Percentiles rank a stretch among this genome's conserved stretches.
These are phyloP conservation scores for Muntiacus reevesi DNA, from an alignment of 2,113 vertebrate genomes.

Conservation along the genomic window DNA sequence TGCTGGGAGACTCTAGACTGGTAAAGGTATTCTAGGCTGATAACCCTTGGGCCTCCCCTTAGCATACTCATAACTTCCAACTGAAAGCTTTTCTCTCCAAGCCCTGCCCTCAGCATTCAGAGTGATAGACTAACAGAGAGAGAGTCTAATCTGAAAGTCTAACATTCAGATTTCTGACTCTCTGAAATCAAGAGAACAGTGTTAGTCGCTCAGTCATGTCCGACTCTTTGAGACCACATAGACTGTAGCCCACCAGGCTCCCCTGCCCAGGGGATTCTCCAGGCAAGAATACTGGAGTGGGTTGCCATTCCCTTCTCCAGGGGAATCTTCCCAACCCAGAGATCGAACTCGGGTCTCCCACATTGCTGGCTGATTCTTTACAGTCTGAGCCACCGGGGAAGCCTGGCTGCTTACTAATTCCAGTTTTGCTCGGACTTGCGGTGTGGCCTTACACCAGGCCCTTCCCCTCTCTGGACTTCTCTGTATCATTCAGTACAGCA, in stretches of 20 bases:
- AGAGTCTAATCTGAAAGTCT: not conserved
- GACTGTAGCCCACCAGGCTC: not conserved
- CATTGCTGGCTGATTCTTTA: not conserved
- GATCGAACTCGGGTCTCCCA: not conserved
- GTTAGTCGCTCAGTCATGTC: not conserved
- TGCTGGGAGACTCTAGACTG: not conserved
- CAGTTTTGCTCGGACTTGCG: not conserved
- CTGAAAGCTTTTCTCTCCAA: not conserved
- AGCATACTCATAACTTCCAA: not conserved
- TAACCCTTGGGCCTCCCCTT: not conserved
- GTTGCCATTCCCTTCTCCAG: not conserved
- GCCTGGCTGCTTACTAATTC: not conserved
- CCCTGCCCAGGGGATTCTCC: not conserved
- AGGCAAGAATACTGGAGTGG: not conserved
- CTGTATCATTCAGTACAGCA: not conserved
- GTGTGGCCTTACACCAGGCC: not conserved
- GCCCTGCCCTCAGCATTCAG: not conserved
- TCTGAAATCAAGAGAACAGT: not conserved
- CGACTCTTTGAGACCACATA: not conserved
- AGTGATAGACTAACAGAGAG: not conserved
- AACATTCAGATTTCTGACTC: not conserved
- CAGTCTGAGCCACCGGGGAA: fast-evolving
- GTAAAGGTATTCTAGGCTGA: not conserved
- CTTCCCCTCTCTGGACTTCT: not conserved
- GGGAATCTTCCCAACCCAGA: not conserved